Evolutionary conservation across 2,113 vertebrate genomes (phyloP).

Genomic region (Stegastes partitus): DNA sequence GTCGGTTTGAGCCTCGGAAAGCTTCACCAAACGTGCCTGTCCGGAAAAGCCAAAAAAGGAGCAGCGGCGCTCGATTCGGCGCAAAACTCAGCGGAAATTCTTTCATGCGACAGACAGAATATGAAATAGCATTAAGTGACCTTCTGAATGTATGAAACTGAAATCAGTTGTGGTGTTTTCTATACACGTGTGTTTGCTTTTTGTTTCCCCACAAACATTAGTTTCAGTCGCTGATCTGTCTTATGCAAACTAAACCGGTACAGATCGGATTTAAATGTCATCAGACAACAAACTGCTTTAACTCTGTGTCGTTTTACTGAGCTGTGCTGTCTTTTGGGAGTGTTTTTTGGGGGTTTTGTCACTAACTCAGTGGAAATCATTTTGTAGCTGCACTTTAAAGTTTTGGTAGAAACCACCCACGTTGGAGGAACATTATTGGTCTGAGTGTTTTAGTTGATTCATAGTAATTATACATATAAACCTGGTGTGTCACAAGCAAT

Average conservation of each 20-base stretch:
- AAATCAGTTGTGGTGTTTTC: no score
- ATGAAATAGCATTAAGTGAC: constrained; percentile 64
- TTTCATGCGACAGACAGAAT: constrained; percentile 8
- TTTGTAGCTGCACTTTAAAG: constrained; percentile 73
- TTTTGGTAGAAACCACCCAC: constrained; percentile 20
- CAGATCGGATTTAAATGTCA: constrained; percentile 1
- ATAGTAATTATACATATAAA: constrained; percentile 14
- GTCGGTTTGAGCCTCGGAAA: neutral
- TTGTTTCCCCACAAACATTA: neutral
- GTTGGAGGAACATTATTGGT: neutral
- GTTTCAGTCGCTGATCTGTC: constrained; percentile 5
- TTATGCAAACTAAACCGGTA: constrained; percentile 17
- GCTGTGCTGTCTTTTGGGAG: neutral
- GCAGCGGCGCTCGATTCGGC: neutral
- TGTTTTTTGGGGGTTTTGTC: constrained; percentile 10
- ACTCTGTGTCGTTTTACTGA: constrained; percentile 15
- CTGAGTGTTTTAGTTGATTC: constrained; percentile 1
- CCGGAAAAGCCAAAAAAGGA: constrained; percentile 43
- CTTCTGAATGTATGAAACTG: constrained; percentile 63
- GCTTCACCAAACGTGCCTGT: constrained; percentile 51
- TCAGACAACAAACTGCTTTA: constrained; percentile 6
- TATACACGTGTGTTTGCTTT: no score
- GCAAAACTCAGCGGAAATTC: constrained; percentile 25
- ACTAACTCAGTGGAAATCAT: constrained; percentile 31
- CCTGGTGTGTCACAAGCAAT: constrained; percentile 38